A percentile compares a stretch with the other conserved stretches of the same genome.
phyloP scores from a whole-genome alignment of 2,888 invertebrate species.

The Habroteleia sp. region DNA sequence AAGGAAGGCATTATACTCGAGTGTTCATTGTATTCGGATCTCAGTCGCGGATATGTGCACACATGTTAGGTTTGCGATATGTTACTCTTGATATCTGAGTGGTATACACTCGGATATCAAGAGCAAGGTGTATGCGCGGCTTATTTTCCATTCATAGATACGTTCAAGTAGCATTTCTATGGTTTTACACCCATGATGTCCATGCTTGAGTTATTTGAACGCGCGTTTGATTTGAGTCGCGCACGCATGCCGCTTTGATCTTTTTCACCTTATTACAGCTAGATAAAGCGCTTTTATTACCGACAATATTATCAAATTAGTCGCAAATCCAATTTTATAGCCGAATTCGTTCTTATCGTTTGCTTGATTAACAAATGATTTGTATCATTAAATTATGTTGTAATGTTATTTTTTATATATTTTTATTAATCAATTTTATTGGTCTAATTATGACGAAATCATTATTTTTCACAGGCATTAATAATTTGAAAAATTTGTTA shows the following conservation, averaged over 20 bases:
- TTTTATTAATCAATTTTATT: too few species aligned
- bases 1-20: constrained; percentile 72
- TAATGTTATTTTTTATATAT: too few species aligned
- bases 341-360: constrained; percentile 16
- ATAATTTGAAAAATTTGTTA: too few species aligned
- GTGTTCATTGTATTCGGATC: constrained; percentile 78
- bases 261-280: constrained; percentile 37
- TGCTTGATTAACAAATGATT: constrained; percentile 18
- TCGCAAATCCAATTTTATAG: constrained; percentile 45
- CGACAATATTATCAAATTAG: constrained; percentile 42
- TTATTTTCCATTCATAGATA: constrained; percentile 77
- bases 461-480: too few species aligned
- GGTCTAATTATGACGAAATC: too few species aligned
- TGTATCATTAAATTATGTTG: constrained; percentile 20
- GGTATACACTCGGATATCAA: too few species aligned
- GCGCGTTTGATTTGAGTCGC: constrained; percentile 15
- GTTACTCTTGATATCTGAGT: too few species aligned
- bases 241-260: constrained; percentile 48
- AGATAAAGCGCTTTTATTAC: constrained; percentile 32
- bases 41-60: constrained; percentile 59
- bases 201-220: constrained; percentile 60
- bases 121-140: constrained; percentile 54
- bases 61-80: constrained; percentile 55
- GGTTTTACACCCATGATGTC: constrained; percentile 69
- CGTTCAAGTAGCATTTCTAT: constrained; percentile 30